Evolutionary conservation across 1,140 invertebrate genomes (phyloP), one percentile per base, ranked within the genome.

Genomic region (Radopholus similis): DNA sequence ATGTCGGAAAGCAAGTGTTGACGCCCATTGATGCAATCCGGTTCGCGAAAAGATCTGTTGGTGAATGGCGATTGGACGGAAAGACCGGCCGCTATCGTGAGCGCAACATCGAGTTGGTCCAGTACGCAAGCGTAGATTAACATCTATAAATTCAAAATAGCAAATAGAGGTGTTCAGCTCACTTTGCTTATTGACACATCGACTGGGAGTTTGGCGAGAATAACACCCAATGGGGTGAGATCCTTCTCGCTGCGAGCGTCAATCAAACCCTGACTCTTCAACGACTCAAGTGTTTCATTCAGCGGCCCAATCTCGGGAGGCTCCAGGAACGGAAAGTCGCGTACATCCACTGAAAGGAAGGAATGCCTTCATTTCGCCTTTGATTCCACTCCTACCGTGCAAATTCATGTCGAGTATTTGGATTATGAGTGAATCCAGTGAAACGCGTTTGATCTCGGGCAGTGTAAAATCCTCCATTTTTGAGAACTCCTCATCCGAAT

Each of bases 141-240:
- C 89, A 97, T 95, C 86, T 97, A 90, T 59, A 5, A 34, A 64
- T 13, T 18, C n/a, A 15, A 2, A 34, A 11, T 51, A 28, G 4
- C n/a, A 60, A 51, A n/a, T 60, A 63, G 54, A 65, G 1, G 11
- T 54, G 53, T 18, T 54, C 38, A 42, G 18, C 68, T 44, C 88
- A 97, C 95, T 86, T 97, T 97, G 1, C 94, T 95, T 70, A 98
- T 88, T 0, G 89, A 88, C 53, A 97, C 89, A 83, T 98, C 95
- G 13, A 97, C 92, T 4, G 95, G 95, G 18, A 98, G 83, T 77
- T 89, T 88, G 15, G 93, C 87, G 40, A 98, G 83, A 62, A 92
- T 89, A 82, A 89, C 88, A 18, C 95, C 95, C 63, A 97, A 87
- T 0, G 89, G 86, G 4, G 95, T 97, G n/a, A 98, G 84, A 72